Percentiles rank a stretch among this genome's conserved stretches.
phyloP scores from a whole-genome alignment of 23 tunicate species.

The Ascidia mentula region DNA sequence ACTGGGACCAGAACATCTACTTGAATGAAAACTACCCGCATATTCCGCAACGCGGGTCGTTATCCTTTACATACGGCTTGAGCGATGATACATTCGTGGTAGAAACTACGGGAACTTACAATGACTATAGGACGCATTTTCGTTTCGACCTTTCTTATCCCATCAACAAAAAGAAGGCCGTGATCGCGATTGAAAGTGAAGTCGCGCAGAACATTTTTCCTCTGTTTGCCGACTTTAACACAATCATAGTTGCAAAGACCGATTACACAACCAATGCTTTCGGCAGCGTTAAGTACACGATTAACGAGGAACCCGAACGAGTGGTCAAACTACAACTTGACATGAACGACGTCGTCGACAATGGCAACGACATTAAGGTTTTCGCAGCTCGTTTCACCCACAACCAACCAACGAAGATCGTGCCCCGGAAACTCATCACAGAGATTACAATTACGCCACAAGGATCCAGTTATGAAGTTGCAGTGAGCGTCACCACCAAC shows the following conservation, averaged over 20 bases:
- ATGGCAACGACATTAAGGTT: background rate
- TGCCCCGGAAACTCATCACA: slow-evolving; percentile 10
- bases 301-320: background rate
- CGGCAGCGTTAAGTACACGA: background rate
- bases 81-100: background rate
- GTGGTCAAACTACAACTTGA: background rate
- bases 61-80: background rate
- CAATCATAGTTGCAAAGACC: background rate
- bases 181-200: background rate
- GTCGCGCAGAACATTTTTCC: background rate
- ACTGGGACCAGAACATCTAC: slow-evolving; percentile 16
- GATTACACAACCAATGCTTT: background rate
- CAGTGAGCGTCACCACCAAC: slow-evolving; percentile 14
- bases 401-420: background rate
- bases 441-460: background rate
- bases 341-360: background rate
- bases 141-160: background rate
- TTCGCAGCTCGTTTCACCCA: background rate
- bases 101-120: background rate
- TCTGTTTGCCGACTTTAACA: background rate
- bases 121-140: background rate
- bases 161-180: background rate
- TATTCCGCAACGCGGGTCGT: background rate
- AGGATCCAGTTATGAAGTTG: background rate
- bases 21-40: background rate